Conservation (phyloP, 2,797 vertebrate species). For the Eptatretus atami region DNA sequence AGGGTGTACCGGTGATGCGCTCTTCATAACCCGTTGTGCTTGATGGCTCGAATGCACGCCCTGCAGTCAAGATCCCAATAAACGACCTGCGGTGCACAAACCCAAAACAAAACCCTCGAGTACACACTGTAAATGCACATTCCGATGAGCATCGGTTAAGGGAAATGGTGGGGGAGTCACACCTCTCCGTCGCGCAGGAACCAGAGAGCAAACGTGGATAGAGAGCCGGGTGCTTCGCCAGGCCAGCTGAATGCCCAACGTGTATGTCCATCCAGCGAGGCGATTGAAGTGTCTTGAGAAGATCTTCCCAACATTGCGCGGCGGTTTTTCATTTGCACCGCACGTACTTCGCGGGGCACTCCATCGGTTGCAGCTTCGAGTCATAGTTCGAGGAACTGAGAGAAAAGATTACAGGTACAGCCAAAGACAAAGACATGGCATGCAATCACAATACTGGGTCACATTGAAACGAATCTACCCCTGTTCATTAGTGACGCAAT, state of each 20-base stretch:
- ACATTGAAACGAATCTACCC: too few species aligned
- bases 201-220: slow-evolving; percentile 57
- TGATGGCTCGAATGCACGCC: slow-evolving; percentile 40
- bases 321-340: slow-evolving; percentile 73
- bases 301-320: slow-evolving; percentile 55
- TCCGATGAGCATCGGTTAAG: background rate
- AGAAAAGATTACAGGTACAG: background rate
- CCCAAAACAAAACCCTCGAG: background rate
- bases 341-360: slow-evolving; percentile 44
- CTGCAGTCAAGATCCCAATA: slow-evolving; percentile 55
- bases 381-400: slow-evolving; percentile 88
- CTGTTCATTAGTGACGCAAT: too few species aligned
- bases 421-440: too few species aligned
- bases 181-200: slow-evolving; percentile 85
- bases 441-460: too few species aligned
- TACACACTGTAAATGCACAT: background rate
- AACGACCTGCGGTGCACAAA: slow-evolving; percentile 27
- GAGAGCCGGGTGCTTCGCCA: slow-evolving; percentile 46
- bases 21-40: slow-evolving; percentile 84
- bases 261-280: slow-evolving; percentile 65
- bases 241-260: slow-evolving; percentile 70
- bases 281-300: slow-evolving; percentile 89
- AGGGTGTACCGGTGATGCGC: slow-evolving; percentile 41
- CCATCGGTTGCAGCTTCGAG: slow-evolving; percentile 59
- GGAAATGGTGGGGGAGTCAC: slow-evolving; percentile 12